Evolutionary conservation across 2,888 invertebrate species (phyloP).

Genomic region (Chalcosyrphus nemorum): DNA sequence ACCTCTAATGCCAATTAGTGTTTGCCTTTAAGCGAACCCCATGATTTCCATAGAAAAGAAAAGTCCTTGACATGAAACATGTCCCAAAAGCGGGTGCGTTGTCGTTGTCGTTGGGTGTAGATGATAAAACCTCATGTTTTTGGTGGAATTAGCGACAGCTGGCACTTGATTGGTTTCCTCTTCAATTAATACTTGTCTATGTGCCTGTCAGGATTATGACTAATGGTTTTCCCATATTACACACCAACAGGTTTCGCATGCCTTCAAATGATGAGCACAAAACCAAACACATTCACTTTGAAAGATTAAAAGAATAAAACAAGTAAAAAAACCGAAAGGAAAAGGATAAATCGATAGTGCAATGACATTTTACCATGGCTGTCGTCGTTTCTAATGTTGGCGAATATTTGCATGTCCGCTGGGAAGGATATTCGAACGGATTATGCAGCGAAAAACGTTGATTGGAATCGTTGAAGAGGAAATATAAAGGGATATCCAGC

Average conservation of each 20-base stretch:
- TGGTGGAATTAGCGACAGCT: constrained; percentile 30
- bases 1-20: constrained; percentile 25
- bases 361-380: neutral
- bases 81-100: neutral
- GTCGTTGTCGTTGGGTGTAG: no score
- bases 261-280: neutral
- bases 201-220: constrained; percentile 29
- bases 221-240: constrained; percentile 11
- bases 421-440: neutral
- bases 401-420: constrained; percentile 7
- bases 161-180: constrained; percentile 38
- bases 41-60: constrained; percentile 6
- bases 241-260: neutral
- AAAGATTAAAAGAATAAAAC: neutral
- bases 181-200: constrained; percentile 23
- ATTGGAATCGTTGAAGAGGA: constrained; percentile 39
- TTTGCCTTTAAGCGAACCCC: constrained; percentile 10
- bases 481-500: constrained; percentile 10
- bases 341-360: constrained; percentile 17
- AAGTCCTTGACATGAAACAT: constrained; percentile 16
- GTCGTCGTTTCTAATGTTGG: neutral
- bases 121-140: constrained; percentile 28
- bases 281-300: neutral
- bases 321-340: neutral
- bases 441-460: constrained; percentile 30